A percentile compares a stretch with the other conserved stretches of the same genome.
Evolutionary conservation across 2,113 vertebrate genomes (phyloP).

Genomic region (Hypocryptadius cinnamomeus): DNA sequence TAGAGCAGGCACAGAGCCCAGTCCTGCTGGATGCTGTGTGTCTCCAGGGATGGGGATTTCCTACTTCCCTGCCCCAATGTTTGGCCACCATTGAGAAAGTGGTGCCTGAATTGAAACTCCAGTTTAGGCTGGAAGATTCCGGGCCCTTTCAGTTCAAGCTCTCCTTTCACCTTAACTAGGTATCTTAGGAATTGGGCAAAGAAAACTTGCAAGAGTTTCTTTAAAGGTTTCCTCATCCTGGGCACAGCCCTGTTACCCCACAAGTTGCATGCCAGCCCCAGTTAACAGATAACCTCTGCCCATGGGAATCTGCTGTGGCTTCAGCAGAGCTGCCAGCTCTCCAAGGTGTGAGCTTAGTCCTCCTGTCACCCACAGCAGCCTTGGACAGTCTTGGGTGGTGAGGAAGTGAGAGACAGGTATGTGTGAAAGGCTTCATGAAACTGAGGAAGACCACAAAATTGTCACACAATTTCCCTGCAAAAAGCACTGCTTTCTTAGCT

Average conservation of each 20-base stretch:
- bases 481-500: background rate
- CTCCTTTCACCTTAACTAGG: background rate
- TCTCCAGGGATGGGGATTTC: background rate
- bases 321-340: background rate
- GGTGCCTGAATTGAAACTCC: background rate
- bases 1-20: background rate
- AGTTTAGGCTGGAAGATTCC: background rate
- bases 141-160: background rate
- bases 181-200: background rate
- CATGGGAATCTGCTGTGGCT: background rate
- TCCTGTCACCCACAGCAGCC: background rate
- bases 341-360: background rate
- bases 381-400: background rate
- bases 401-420: background rate
- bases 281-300: background rate
- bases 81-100: background rate
- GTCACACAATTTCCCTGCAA: background rate
- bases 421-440: background rate
- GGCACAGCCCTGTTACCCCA: background rate
- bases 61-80: rapidly evolving
- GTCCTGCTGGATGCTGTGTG: background rate
- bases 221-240: background rate
- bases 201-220: background rate
- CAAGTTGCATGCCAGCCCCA: background rate
- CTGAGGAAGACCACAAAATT: background rate